Evolutionary conservation across 2,888 invertebrate genomes (phyloP), one percentile per base, ranked within the genome.

Genomic region (Rhodophaea formosa): DNA sequence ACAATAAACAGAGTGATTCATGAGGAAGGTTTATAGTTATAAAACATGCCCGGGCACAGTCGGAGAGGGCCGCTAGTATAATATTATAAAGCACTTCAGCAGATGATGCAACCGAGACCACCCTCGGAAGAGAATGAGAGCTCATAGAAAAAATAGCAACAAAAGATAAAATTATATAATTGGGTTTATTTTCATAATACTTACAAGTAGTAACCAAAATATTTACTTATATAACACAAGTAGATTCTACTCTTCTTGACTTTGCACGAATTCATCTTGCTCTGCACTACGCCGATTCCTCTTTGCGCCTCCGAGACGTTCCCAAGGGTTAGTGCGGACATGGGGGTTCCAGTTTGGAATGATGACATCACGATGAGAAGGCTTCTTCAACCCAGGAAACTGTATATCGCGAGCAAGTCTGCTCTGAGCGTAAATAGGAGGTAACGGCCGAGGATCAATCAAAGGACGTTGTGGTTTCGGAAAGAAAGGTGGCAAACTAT

Each of bases 321-420:
- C 66, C 77, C 79, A 76, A 0, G 79, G 79, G 42, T 72, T 66
- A 0, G 69, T 74, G 44, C 63, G 71, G 7, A 67, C 75, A 49
- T 81, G 58, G 0, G 79, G 80, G 56, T 80, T 80, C 77, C 77
- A 81, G 39, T 79, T 79, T 0, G 79, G 74, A 47, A 80, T 72
- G 5, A 75, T 63, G 7, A 79, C 69, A 58, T 75, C 71, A 44
- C 68, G 68, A 56, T 78, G 70, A 1, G 69, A 68, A 0, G 77
- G 75, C 54, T 74, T 74, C 44, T 61, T 68, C 2, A 71, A 7
- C 32, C 64, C 68, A 29, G 70, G 59, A 8, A 72, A 59, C 57
- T 69, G 65, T 10, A 70, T 56, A 52, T 68, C 64, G 2, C 71
- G 61, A 53, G 69, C 70, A 16, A 55, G 32, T 55, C 54, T 72